Evolutionary conservation across 1,140 invertebrate species (phyloP), one percentile per base, ranked within the genome.

Genomic region (Drosophila pectinifera): DNA sequence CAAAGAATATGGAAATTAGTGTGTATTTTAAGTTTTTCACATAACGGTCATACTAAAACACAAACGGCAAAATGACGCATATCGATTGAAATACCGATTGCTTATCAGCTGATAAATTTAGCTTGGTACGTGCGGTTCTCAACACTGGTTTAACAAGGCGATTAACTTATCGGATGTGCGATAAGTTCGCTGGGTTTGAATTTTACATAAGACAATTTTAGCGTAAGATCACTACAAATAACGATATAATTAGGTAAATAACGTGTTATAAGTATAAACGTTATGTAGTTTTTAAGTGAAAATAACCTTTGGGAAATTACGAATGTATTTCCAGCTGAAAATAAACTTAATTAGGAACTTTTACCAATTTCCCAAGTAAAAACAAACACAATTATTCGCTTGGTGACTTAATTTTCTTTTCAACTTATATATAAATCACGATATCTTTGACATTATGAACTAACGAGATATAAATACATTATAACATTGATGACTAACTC

Each of bases 391-490:
- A n/a, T 14, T 3, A 10, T 73, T 73, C n/a, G 55, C 34, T 39
- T 77, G 38, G 42, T 72, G 72, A 72, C 79, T 84, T 77, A 18
- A 70, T 51, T 64, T 69, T 70, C 53, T 43, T 68, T 74, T 79
- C 46, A 80, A 74, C 84, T 89, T 89, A 89, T 65, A 72, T 61
- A 45, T 89, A 89, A 63, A 89, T 89, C 84, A 89, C 84, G 84
- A 89, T 89, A 89, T 89, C 69, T 89, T 89, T 89, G 73, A 84
- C 73, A 80, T 78, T 80, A 84, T 67, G 63, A 63, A 84, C 84
- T 89, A 89, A 58, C 77, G 84, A 89, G 80, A 89, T 80, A 84
- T 84, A 84, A 84, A 84, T 89, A 89, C 68, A 88, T 84, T 84
- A 80, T 81, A 89, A 84, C 57, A 74, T 83, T 69, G 57, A 78